Conservation (phyloP, 2,797 vertebrate genomes). For the Distichodus sexfasciatus region DNA sequence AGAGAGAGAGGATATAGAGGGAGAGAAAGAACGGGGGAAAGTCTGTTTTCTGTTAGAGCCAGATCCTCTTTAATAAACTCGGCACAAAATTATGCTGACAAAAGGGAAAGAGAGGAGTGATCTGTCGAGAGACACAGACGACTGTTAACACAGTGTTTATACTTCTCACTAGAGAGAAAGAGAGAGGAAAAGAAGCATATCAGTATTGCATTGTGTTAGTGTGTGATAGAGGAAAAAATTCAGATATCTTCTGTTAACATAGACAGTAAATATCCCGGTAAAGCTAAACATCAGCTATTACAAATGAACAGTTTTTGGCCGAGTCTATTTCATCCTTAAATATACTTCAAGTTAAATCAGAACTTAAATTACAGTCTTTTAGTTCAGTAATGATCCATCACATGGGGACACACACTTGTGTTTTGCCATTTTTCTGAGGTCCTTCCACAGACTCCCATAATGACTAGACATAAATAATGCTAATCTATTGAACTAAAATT, state of each 20-base stretch:
- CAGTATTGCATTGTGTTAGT: too few species aligned
- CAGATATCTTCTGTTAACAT: too few species aligned
- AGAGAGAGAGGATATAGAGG: conserved; percentile 34
- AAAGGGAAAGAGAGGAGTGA: conserved; percentile 60
- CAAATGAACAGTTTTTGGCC: too few species aligned
- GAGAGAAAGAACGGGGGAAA: conserved; percentile 42
- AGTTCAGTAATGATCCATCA: conserved; percentile 60
- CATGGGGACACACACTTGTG: conserved; percentile 57
- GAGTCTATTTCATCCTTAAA: background rate
- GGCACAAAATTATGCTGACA: conserved; percentile 77
- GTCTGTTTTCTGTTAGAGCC: conserved; percentile 78
- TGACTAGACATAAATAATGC: too few species aligned
- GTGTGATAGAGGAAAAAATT: too few species aligned
- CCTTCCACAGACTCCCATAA: too few species aligned
- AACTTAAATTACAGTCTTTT: conserved; percentile 61
- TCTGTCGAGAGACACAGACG: conserved; percentile 66
- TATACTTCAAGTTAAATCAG: conserved; percentile 38
- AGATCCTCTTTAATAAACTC: conserved; percentile 74
- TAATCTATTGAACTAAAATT: too few species aligned
- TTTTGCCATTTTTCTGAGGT: too few species aligned
- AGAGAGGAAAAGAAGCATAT: too few species aligned
- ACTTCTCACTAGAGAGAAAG: background rate
- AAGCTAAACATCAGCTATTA: too few species aligned
- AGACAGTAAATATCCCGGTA: too few species aligned
- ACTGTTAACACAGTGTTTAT: conserved; percentile 49